These are phyloP conservation scores for Scelioninae gen. 2 DNA, from an alignment of 2,888 invertebrate species.

Conservation along the genomic window DNA sequence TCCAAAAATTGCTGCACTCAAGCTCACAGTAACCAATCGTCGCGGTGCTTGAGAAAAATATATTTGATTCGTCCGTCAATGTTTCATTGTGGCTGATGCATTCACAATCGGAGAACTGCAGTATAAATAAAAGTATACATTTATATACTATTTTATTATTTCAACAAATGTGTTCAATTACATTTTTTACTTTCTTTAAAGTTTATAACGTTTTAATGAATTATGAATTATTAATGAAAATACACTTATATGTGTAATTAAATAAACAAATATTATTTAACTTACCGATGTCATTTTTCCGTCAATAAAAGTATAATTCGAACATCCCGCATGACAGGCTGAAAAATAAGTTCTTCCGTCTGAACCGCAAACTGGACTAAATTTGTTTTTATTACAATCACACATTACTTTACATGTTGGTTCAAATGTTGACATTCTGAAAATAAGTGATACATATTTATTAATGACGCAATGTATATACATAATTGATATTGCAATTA, in stretches of 20 bases:
- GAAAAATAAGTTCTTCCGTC: conserved; percentile 91
- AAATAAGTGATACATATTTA: no score
- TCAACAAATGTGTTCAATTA: no score
- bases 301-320: conserved; percentile 78
- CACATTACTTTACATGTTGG: conserved; percentile 83
- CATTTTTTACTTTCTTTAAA: no score
- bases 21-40: conserved; percentile 88
- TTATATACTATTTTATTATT: no score
- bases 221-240: no score
- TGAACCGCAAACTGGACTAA: conserved; percentile 89
- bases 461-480: no score
- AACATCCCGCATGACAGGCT: conserved; percentile 93
- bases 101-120: conserved; percentile 76
- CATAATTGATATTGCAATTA: no score
- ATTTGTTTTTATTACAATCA: conserved; percentile 85
- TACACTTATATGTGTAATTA: no score
- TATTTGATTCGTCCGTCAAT: conserved; percentile 10
- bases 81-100: conserved; percentile 73
- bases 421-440: conserved; percentile 73
- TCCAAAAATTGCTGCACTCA: conserved; percentile 86
- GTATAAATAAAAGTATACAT: no score
- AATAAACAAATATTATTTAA: neutral
- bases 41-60: conserved; percentile 77
- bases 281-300: conserved; percentile 77
- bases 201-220: no score